Evolutionary conservation across 2,797 vertebrate species (phyloP).

Genomic region (Steatocranus sp.): DNA sequence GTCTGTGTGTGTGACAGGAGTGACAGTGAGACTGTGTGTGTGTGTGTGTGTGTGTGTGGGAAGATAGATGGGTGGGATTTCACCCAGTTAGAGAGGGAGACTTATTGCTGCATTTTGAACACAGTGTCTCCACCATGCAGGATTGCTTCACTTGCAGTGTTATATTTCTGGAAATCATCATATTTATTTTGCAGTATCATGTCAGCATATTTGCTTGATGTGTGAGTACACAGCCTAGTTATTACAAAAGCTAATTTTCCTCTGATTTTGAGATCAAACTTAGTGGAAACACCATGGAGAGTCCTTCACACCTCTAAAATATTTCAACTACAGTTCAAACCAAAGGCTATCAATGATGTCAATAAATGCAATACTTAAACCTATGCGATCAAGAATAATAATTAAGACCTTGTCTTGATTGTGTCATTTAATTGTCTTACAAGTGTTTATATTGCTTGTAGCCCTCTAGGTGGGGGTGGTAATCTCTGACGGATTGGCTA

Average conservation of each 20-base stretch:
- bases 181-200: neutral
- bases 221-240: neutral
- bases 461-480: neutral
- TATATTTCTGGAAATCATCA: neutral
- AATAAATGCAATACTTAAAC: neutral
- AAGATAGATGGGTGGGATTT: conserved; percentile 28
- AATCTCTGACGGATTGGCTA: conserved; percentile 23
- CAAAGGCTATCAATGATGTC: neutral
- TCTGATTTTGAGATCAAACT: neutral
- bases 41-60: conserved; percentile 5
- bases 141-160: neutral
- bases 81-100: conserved; percentile 22
- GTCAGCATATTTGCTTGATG: neutral
- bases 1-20: neutral
- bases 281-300: neutral
- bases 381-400: neutral
- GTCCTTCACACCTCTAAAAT: neutral
- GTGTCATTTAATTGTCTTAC: conserved; percentile 51
- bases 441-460: conserved; percentile 43
- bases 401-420: conserved; percentile 21
- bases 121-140: neutral
- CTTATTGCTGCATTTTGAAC: conserved; percentile 19
- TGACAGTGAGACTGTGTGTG: conserved; percentile 7
- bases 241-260: neutral
- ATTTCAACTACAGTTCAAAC: neutral